Evolutionary conservation across 1,140 invertebrate genomes (phyloP), one percentile per base, ranked within the genome.

Genomic region (Amyelois transitella): DNA sequence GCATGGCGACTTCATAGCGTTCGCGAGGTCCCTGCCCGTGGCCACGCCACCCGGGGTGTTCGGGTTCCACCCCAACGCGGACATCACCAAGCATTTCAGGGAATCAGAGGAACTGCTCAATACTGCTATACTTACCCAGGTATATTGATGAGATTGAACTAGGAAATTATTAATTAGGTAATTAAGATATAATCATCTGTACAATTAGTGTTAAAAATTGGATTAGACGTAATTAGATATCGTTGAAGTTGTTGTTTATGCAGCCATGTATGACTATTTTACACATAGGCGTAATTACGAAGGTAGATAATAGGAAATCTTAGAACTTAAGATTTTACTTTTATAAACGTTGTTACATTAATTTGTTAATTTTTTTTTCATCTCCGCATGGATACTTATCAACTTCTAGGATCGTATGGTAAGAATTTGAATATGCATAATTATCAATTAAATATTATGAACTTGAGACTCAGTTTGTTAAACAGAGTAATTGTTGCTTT

Each of bases 41-140:
- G 92, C 94, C 20, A 94, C 96, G 0, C 91, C 92, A 45, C 96
- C 97, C 0, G 92, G 93, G 65, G 94, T 98, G 43, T 98, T 98
- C 88, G 97, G 97, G 18, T 95, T 99, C 92, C 93, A 99, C 81
- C 91, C 94, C 56, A 98, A 98, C 88, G 97, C 97, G 0, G 96
- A 98, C 82, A 97, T 99, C 63, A 94, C 95, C 62, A 98, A 97
- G 89, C 96, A 98, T 79, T 94, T 97, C 85, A 91, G 94, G 54
- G 97, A 98, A 83, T 96, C 96, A 0, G 91, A 93, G 57, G 88
- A 94, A 48, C 76, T 99, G 17, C 94, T 98, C 56, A 86, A 91
- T 32, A 96, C 93, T 52, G 93, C 96, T 38, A 84, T 98, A 19
- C 81, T 96, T 1, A 98, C 96, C 25, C 96, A 98, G 93, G 95